phyloP scores from a whole-genome alignment of 2,113 vertebrate genomes.

The Tiliqua scincoides region DNA sequence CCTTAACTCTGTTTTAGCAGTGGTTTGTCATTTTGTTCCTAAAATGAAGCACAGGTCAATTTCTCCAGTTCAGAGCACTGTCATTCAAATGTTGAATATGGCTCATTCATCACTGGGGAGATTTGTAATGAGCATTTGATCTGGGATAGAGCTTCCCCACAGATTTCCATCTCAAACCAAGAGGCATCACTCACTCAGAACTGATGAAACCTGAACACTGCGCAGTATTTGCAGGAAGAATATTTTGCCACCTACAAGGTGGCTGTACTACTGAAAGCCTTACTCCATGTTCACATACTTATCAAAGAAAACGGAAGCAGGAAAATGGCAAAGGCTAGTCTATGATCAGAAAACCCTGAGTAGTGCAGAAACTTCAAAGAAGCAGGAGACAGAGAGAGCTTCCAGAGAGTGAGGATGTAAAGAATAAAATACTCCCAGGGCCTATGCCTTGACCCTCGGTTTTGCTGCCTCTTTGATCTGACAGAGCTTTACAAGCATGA shows the following conservation, averaged over 20 bases:
- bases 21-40: neutral
- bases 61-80: neutral
- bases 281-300: neutral
- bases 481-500: constrained; percentile 23
- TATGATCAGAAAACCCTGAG: constrained; percentile 33
- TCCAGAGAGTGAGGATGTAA: constrained; percentile 9
- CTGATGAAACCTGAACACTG: neutral
- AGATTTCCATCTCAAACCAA: constrained; percentile 10
- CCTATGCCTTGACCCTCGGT: constrained; percentile 42
- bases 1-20: too few relatives aligned
- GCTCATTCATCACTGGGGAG: neutral
- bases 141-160: neutral
- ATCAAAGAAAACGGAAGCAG: constrained; percentile 18
- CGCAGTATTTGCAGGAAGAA: neutral
- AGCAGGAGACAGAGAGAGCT: neutral
- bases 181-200: neutral
- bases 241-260: constrained; percentile 10
- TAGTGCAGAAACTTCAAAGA: neutral
- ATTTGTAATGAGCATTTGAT: neutral
- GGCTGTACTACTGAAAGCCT: neutral
- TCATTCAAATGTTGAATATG: neutral
- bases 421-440: constrained; percentile 52
- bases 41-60: neutral
- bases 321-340: constrained; percentile 20
- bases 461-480: constrained; percentile 56